Base-by-base conservation (phyloP, 1,140 invertebrate species). In the Drosophila ercepeae region DNA sequence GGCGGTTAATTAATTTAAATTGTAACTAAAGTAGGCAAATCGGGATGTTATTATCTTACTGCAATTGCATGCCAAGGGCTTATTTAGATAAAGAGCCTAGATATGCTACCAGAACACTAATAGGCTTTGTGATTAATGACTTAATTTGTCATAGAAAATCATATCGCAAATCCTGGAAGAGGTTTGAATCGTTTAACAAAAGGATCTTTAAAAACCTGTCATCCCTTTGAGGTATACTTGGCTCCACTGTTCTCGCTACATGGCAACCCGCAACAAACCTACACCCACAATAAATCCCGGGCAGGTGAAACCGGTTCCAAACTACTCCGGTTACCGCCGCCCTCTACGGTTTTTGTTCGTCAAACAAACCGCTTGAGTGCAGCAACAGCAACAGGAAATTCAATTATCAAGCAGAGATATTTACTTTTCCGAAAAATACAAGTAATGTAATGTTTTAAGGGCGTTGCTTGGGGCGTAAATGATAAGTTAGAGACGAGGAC, bases 181-280 rank as follows among this genome's bases (percentile, higher is more conserved):
- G n/a, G n/a, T n/a, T n/a, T n/a, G n/a, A n/a, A n/a, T n/a, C 27
- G 7, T 7, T 27, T 27, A 27, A 32, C 9, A 32, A 32, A 9
- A 3, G n/a, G n/a, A 32, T 9, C 3, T 11, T 11, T 2, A 32
- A 32, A 9, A 9, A 2, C 27, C 23, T 55, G 0, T 9, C 3
- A 5, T 41, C 2, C 5, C 11, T 29, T 19, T 0, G 1, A 60
- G 18, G 11, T 39, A 5, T 3, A 25, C 16, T 45, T 54, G 3
- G 25, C 4, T 18, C 16, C 78, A 82, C 58, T 65, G 75, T 75
- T 50, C 44, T 9, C 2, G 23, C 11, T 8, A 29, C 14, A n/a
- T n/a, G 29, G 44, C 59, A 71, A 74, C 73, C 41, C 73, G 78
- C 67, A 78, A 78, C 75, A 78, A 60, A n/a, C n/a, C n/a, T 45